Evolutionary conservation across 1,140 invertebrate species (phyloP).

Genomic region (Formica selysi): DNA sequence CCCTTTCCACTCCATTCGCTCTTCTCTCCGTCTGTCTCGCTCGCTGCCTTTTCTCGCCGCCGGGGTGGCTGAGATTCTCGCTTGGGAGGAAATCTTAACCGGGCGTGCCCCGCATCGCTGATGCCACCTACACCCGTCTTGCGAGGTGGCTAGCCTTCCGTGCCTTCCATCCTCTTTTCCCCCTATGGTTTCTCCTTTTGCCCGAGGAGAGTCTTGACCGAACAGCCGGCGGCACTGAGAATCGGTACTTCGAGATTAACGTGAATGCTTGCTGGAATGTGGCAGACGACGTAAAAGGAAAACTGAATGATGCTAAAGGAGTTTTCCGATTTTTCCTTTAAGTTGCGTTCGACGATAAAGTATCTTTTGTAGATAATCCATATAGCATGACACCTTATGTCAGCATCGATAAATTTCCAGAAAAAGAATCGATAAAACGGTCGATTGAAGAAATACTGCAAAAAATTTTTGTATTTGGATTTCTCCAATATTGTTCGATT

Average conservation of each 20-base stretch:
- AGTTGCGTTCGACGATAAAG: not conserved
- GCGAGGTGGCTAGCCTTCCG: constrained; percentile 61
- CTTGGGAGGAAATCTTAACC: constrained; percentile 86
- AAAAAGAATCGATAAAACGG: not conserved
- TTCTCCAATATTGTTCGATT: not conserved
- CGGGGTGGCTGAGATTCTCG: constrained; percentile 85
- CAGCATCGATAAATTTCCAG: not conserved
- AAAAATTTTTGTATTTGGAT: not conserved
- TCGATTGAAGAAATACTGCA: not conserved
- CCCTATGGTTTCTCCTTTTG: not conserved
- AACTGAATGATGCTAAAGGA: constrained; percentile 41
- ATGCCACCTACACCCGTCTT: constrained; percentile 79
- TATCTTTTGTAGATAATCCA: constrained; percentile 28
- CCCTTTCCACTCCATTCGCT: constrained; percentile 51
- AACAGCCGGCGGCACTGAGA: constrained; percentile 18
- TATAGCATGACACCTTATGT: not conserved
- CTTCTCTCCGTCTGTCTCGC: constrained; percentile 57
- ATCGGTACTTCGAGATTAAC: constrained; percentile 68
- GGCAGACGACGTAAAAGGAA: constrained; percentile 37
- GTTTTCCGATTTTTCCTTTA: constrained; percentile 37
- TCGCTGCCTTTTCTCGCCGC: constrained; percentile 69
- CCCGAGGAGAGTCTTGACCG: constrained; percentile 29
- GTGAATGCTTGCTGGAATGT: constrained; percentile 55
- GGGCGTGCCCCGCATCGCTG: constrained; percentile 86
- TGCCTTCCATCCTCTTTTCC: constrained; percentile 58